Evolutionary conservation across 2,113 vertebrate species (phyloP).

Genomic region (Laticauda colubrina): DNA sequence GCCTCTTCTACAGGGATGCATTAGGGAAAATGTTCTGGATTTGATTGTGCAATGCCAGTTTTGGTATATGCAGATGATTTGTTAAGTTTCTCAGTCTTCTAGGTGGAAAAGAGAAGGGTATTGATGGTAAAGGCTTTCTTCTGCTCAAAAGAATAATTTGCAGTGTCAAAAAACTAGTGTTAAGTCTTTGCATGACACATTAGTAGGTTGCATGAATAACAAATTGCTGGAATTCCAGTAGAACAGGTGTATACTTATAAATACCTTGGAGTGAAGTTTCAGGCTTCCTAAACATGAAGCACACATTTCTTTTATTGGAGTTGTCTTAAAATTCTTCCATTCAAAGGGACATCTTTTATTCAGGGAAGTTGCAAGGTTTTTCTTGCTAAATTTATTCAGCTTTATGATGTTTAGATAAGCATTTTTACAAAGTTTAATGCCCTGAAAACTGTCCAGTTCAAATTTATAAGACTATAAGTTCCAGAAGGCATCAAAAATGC

Average conservation of each 20-base stretch:
- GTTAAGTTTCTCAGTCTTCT: not conserved
- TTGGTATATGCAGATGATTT: not conserved
- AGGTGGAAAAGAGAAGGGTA: not conserved
- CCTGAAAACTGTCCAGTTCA: not conserved
- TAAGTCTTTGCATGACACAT: not conserved
- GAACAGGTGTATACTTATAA: not conserved
- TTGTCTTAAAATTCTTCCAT: not conserved
- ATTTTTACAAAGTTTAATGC: not conserved
- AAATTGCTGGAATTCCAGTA: not conserved
- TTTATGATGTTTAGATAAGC: not conserved
- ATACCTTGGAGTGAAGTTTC: not conserved
- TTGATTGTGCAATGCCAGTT: not conserved
- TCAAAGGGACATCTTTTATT: not conserved
- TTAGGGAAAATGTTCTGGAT: not conserved
- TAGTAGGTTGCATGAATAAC: not conserved
- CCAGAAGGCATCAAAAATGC: not conserved
- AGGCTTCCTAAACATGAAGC: not conserved
- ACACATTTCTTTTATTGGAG: not conserved
- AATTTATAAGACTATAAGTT: not conserved
- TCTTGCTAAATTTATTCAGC: not conserved
- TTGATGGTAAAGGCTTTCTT: not conserved
- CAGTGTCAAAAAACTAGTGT: not conserved
- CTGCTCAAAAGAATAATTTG: not conserved
- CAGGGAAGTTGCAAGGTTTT: not conserved
- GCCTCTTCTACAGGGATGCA: not conserved